Evolutionary conservation across 2,113 vertebrate genomes (phyloP), one percentile per base, ranked within the genome.

Genomic region (Paedocypris sp.): DNA sequence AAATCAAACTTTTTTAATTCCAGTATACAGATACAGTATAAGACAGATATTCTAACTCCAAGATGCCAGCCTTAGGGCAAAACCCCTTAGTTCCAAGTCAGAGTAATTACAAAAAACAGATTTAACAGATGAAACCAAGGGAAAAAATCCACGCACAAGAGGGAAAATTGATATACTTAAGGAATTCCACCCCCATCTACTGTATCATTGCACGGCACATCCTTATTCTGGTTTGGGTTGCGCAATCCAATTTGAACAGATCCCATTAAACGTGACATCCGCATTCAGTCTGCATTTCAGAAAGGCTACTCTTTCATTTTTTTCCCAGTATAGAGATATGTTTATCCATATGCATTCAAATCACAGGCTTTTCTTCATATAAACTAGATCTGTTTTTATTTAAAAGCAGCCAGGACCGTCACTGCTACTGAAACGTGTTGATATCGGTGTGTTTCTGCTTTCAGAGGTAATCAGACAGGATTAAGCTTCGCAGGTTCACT

Each of bases 261-360:
- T 57, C 53, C 38, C 53, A 57, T 57, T 57, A 57, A 57, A 43
- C 31, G 53, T 57, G 53, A 57, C 53, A 57, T 57, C 53, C 16
- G 26, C 53, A 36, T 57, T 57, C 38, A 57, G 43, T 20, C 19
- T 43, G 18, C 53, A 31, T 57, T 57, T 18, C 53, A 57, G 16
- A 19, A 43, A 57, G 26, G 41, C 25, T 57, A 10, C 23, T 28
- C 35, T 57, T 43, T 43, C 10, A 43, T 42, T 20, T 42, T 29
- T 26, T 16, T 6, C 11, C 35, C 13, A 2, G 13, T 42, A 18
- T 29, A 23, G 42, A 41, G 32, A 36, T 32, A n/a, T 22, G 29
- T 52, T 35, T 6, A 52, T 52, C 18, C 31, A 52, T 39, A 19
- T 10, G 35, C 35, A 42, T 19, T 56, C 13, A 19, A 56, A 54